Evolutionary conservation across 2,113 vertebrate genomes (phyloP).

Genomic region (Nannospalax galili): DNA sequence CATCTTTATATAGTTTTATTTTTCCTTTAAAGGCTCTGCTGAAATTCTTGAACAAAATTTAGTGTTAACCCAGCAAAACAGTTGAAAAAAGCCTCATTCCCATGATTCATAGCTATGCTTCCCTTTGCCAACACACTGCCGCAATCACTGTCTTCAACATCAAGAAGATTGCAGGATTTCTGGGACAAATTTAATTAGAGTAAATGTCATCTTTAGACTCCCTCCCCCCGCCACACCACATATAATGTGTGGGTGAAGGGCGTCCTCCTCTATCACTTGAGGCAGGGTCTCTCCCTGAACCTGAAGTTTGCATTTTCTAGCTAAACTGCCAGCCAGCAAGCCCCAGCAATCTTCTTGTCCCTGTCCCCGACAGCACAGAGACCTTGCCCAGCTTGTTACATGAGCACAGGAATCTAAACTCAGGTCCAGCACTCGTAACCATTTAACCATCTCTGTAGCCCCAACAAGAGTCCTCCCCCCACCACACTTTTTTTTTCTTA

Average conservation of each 20-base stretch:
- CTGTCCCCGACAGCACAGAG: background rate
- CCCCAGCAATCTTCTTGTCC: background rate
- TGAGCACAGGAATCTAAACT: background rate
- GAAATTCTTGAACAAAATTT: conserved; percentile 53
- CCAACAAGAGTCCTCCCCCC: background rate
- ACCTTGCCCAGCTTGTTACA: background rate
- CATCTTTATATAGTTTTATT: background rate
- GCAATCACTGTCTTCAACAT: background rate
- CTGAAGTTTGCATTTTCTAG: no score
- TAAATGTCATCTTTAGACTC: background rate
- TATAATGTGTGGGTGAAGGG: background rate
- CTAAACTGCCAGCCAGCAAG: no score
- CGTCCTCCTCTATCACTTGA: background rate
- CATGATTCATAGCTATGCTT: background rate
- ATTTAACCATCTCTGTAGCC: background rate
- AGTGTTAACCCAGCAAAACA: background rate
- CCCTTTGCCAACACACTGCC: background rate
- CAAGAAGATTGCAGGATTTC: background rate
- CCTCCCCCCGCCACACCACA: background rate
- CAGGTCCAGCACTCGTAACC: background rate
- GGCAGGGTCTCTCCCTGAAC: background rate
- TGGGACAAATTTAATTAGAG: background rate
- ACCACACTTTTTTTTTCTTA: conserved; percentile 31
- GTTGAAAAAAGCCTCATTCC: background rate
- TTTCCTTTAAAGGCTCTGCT: background rate